Base-by-base conservation (phyloP, 2,113 vertebrate species). In the Tor tambroides region DNA sequence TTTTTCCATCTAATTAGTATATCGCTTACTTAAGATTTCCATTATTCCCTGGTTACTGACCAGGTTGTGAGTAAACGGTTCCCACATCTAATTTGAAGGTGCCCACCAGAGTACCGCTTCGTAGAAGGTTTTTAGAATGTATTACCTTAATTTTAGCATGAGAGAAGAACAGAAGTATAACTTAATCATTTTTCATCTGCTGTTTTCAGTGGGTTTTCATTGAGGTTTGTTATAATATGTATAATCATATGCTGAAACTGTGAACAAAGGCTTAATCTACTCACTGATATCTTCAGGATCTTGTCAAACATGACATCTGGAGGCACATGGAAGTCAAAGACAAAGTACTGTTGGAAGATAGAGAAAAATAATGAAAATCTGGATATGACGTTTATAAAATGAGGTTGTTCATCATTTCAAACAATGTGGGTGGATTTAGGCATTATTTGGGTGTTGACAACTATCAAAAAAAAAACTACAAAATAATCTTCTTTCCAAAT, bases 291-390 rank as follows among this genome's bases (percentile, higher is more conserved):
- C 91, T 97, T 99, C 11, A 99, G 94, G 92, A 99, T 98, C 93
- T 99, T 99, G 95, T 99, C 98, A 0, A 98, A 99, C 97, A 99
- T 98, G 80, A 99, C 96, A 0, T 99, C 97, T 46, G 97, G 97
- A 76, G 98, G 95, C 38, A 98, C 94, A 0, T 99, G 98, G 43
- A 99, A 99, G 89, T 99, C 98, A 0, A 99, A 99, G 86, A 99
- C 98, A 88, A 91, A 80, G 75, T 88, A 91, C 85, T 89, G 82
- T 84, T 67, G 26, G 28, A 12, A 46, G 38, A 32, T 15, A 76
- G 26, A 28, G n/a, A 43, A 80, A 74, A 38, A 30, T 6, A 6
- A 0, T 7, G 43, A 46, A 46, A 12, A 46, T 46, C 43, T 46
- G 43, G 41, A 43, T 11, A 43, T 43, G 41, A 77, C 54, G n/a